Conservation (phyloP, 1,140 invertebrate species). For the Papilio glaucus region DNA sequence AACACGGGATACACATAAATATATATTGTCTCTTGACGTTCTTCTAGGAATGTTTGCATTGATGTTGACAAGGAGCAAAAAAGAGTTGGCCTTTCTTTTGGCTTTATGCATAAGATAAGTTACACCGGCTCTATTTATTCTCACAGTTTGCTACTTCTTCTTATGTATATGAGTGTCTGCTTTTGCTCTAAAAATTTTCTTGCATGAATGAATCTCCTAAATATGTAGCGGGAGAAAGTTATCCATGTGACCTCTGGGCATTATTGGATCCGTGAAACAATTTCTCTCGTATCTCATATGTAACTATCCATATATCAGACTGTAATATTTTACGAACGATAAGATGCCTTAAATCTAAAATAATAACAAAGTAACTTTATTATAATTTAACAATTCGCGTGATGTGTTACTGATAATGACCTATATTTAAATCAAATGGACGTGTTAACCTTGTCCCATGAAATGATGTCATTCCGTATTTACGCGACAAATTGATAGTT, state of each 20-base stretch:
- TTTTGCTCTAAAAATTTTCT: too few relatives aligned
- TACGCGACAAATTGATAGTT: constrained; percentile 32
- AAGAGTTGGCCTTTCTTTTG: too few relatives aligned
- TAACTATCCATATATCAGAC: not conserved
- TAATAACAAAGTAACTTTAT: not conserved
- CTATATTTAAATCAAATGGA: constrained; percentile 40
- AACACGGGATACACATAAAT: too few relatives aligned
- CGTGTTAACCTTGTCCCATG: constrained; percentile 52
- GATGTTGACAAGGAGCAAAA: too few relatives aligned
- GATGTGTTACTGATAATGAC: constrained; percentile 32
- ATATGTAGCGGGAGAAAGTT: not conserved
- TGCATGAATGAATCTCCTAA: not conserved
- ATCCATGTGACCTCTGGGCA: not conserved
- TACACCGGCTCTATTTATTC: too few relatives aligned
- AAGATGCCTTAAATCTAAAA: constrained; percentile 3
- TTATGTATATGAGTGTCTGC: too few relatives aligned
- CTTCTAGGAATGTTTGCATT: too few relatives aligned
- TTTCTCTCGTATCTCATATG: too few relatives aligned
- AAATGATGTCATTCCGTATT: constrained; percentile 50
- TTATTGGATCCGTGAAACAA: not conserved
- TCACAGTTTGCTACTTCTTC: too few relatives aligned
- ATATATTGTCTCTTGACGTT: too few relatives aligned
- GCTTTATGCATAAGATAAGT: too few relatives aligned
- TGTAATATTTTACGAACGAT: not conserved
- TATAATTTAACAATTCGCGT: constrained; percentile 11